Conservation (phyloP, 2,797 vertebrate genomes). For the Melanotaenia parkinsoni region DNA sequence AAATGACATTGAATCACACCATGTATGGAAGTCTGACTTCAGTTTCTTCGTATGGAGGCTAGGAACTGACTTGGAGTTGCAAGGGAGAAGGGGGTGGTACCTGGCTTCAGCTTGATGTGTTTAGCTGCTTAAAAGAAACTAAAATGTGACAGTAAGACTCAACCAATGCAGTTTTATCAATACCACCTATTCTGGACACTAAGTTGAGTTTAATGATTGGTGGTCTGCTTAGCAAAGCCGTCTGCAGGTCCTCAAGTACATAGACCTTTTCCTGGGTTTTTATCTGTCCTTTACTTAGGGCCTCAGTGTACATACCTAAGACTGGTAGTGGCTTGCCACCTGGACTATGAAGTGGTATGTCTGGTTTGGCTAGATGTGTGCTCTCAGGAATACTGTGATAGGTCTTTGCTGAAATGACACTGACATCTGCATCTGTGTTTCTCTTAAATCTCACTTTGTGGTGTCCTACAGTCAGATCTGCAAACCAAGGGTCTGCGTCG, state of each 20-base stretch:
- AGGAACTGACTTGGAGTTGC: neutral
- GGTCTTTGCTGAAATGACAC: too few species aligned
- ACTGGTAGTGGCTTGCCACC: too few species aligned
- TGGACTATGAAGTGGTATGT: too few species aligned
- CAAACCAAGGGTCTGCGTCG: too few species aligned
- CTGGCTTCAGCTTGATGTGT: neutral
- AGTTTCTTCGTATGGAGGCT: conserved; percentile 1
- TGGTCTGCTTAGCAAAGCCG: neutral
- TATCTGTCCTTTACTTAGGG: too few species aligned
- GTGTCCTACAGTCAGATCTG: too few species aligned
- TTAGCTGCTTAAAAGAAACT: neutral
- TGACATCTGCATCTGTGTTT: too few species aligned
- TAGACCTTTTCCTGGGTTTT: neutral
- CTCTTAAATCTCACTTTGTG: too few species aligned
- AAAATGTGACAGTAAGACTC: conserved; percentile 4
- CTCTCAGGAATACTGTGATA: too few species aligned
- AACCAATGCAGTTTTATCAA: neutral
- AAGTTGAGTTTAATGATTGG: conserved; percentile 8
- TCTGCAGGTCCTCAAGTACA: neutral
- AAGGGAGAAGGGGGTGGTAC: too few species aligned
- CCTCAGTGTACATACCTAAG: too few species aligned
- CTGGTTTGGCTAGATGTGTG: too few species aligned
- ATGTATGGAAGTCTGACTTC: conserved; percentile 1
- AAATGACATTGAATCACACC: neutral
- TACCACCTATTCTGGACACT: conserved; percentile 10